A percentile compares a stretch with the other conserved stretches of the same genome.
Evolutionary conservation across 1,140 invertebrate genomes (phyloP).

Genomic region (Aphidius ervi): DNA sequence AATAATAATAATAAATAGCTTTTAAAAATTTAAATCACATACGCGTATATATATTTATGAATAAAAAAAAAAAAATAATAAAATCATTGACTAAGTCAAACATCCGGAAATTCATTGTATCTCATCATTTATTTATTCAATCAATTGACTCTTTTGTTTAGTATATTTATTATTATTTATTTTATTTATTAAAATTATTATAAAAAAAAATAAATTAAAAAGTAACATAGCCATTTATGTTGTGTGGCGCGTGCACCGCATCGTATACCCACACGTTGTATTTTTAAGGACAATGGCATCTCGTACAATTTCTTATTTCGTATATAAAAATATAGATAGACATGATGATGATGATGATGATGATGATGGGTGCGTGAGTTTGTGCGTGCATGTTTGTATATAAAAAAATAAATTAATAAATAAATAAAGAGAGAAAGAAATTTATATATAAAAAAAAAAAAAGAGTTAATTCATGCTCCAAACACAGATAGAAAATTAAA

Average conservation of each 20-base stretch:
- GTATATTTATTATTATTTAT: background rate
- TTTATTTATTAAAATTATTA: background rate
- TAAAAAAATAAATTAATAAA: too few relatives aligned
- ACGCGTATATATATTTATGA: background rate
- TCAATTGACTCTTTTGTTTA: background rate
- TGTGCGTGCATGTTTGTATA: background rate
- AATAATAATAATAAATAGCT: background rate
- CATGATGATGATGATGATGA: too few relatives aligned
- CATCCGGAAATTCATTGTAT: slow-evolving; percentile 15
- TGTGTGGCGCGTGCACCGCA: background rate
- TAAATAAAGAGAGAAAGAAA: too few relatives aligned
- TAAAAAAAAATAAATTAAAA: background rate
- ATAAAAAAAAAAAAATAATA: background rate
- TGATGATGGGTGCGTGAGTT: background rate
- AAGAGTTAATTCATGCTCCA: too few relatives aligned
- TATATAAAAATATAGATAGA: background rate
- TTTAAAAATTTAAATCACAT: background rate
- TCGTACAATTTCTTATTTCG: background rate
- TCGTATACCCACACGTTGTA: background rate
- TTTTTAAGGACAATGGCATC: slow-evolving; percentile 12
- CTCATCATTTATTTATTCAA: slow-evolving; percentile 2
- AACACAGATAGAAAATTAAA: too few relatives aligned
- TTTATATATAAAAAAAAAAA: too few relatives aligned
- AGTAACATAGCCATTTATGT: background rate
- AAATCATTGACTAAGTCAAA: slow-evolving; percentile 3